Evolutionary conservation across 2,888 invertebrate genomes (phyloP), one percentile per base, ranked within the genome.

Genomic region (Sarcophaga caerulescens): DNA sequence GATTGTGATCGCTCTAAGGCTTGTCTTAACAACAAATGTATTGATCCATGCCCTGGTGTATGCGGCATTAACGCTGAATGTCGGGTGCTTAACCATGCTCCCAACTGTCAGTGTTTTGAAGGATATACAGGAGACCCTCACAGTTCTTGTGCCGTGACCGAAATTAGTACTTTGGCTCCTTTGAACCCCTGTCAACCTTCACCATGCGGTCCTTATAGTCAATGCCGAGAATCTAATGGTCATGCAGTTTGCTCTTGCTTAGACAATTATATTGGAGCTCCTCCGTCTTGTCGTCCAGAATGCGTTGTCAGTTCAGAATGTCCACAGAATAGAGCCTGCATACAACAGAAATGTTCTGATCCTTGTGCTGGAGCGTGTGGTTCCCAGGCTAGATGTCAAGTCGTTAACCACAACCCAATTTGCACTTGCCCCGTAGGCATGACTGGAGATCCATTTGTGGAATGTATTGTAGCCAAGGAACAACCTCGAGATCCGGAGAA

Each of bases 21-120:
- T 81, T 97, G 97, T 93, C 94, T 95, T 87, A 96, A 95, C 92
- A 96, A 96, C 92, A 96, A 96, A 94, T 97, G 97, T 91, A 94
- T 94, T 90, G 95, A 97, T 93, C 97, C 97, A 79, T 97, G 97
- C 91, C 95, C 95, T 82, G 96, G 96, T 88, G 95, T 95, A 86
- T 97, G 97, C 92, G 97, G 97, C 88, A 94, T 96, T 88, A 96
- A 96, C 92, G 96, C 97, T 35, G 96, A 96, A 92, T 97, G 97
- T 93, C 94, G 94, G 89, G 96, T 96, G 78, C 93, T 95, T 88
- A 96, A 96, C 93, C 97, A 97, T 93, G 95, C 96, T 89, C 96
- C 97, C 87, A 95, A 95, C 90, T 97, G 97, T 93, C 94, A 95
- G 91, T 97, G 97, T 93, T 94, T 95, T 84, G 94, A 95, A 90